Evolutionary conservation across 2,113 vertebrate species (phyloP), one percentile per base, ranked within the genome.

Genomic region (Plectropomus leopardus): DNA sequence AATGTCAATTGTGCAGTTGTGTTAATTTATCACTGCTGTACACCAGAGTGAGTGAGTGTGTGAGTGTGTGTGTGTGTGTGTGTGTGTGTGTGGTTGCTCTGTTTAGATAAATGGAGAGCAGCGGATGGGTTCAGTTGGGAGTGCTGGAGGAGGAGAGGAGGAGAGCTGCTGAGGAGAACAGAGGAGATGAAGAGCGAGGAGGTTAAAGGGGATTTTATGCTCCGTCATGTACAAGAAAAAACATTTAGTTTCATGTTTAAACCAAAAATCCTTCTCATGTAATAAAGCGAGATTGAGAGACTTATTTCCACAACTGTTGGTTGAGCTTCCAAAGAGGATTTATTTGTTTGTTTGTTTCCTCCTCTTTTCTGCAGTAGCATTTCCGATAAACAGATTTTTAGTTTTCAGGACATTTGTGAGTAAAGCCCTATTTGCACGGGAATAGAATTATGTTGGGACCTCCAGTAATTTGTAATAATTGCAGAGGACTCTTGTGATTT

Each of bases 1-100:
- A 19, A 44, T 67, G 90, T 86, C 89, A 85, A 68, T 90, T 89
- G 68, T 73, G 83, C 76, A 88, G 82, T 80, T 72, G 60, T 83
- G 83, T 86, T 87, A 72, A 93, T 93, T 86, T 87, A 88, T 92
- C 89, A 90, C 84, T 9, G 79, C 76, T 87, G 86, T 83, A 90
- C 92, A 87, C 79, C 67, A 47, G 75, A 78, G 84, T 80, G 44
- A n/a, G 50, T 47, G 0, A 68, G 65, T 44, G 76, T 40, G 34
- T n/a, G 53, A 5, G 23, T 15, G 51, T 26, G 15, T 36, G 28
- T n/a, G 68, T n/a, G 13, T 30, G 34, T 81, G 19, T 26, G 45
- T 48, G 24, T 42, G 64, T 64, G 45, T 57, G 16, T 64, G 63
- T 3, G 61, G 24, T 42, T 42, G 48, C 50, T 63, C 74, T 83